Evolutionary conservation across 2,113 vertebrate genomes (phyloP).

Genomic region (Chaetodon auriga): DNA sequence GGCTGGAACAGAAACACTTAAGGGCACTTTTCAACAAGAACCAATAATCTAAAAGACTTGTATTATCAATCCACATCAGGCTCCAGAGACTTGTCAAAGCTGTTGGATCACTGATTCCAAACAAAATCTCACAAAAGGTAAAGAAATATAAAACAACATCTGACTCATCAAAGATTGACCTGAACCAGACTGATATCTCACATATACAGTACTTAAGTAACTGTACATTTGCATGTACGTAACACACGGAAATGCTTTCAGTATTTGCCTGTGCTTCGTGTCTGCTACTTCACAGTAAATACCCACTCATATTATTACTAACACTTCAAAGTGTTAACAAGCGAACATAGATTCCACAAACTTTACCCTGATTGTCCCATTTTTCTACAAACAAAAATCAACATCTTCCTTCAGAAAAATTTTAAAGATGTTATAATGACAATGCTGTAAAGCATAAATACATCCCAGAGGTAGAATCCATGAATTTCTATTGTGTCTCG

Average conservation of each 20-base stretch:
- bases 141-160: background rate
- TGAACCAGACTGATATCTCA: background rate
- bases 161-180: background rate
- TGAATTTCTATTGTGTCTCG: background rate
- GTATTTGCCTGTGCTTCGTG: background rate
- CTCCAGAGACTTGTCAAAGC: slow-evolving; percentile 21
- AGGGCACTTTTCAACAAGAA: slow-evolving; percentile 69
- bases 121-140: background rate
- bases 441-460: slow-evolving; percentile 2
- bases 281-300: slow-evolving; percentile 23
- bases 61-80: slow-evolving; percentile 15
- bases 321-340: background rate
- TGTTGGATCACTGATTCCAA: slow-evolving; percentile 5
- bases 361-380: slow-evolving; percentile 34
- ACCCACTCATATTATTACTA: background rate
- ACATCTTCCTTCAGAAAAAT: background rate
- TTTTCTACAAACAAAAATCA: background rate
- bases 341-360: background rate
- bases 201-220: background rate
- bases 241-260: slow-evolving; percentile 5
- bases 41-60: background rate
- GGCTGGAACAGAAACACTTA: slow-evolving; percentile 52
- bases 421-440: background rate
- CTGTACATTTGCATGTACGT: background rate
- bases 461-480: slow-evolving; percentile 28